These are phyloP conservation scores for Danionella cerebrum DNA, from an alignment of 2,113 vertebrate genomes.

Conservation along the genomic window DNA sequence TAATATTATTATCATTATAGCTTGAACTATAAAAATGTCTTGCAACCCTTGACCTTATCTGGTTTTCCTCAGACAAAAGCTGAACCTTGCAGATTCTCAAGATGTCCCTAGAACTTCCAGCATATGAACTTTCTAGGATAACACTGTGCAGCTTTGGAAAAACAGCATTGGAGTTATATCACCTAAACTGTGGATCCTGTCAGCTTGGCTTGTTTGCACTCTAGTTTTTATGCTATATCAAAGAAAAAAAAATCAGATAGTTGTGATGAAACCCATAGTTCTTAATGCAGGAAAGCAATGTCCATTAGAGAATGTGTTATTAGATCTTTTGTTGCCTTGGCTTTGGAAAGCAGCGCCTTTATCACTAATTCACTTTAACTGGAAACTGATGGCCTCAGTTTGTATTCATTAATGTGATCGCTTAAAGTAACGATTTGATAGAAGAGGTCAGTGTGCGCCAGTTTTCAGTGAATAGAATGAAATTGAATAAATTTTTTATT, in stretches of 20 bases:
- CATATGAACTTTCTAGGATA: conserved; percentile 41
- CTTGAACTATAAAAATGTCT: no score
- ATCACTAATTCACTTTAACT: conserved; percentile 32
- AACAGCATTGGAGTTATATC: conserved; percentile 12
- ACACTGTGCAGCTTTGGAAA: not conserved
- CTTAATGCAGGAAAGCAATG: not conserved
- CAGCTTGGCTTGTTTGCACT: not conserved
- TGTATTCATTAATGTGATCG: not conserved
- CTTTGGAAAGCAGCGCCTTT: conserved; percentile 11
- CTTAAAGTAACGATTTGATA: not conserved
- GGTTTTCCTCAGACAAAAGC: conserved; percentile 77
- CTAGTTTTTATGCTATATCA: not conserved
- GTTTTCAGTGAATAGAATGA: not conserved
- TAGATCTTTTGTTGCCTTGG: conserved; percentile 14
- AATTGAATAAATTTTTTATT: conserved; percentile 4
- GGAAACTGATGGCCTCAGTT: not conserved
- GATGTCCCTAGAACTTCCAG: conserved; percentile 77
- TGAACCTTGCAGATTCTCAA: conserved; percentile 88
- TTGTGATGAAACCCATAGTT: not conserved
- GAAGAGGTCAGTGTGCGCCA: not conserved
- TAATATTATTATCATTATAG: no score
- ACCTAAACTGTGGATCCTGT: conserved; percentile 2
- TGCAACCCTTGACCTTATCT: conserved; percentile 59
- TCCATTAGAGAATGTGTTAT: not conserved
- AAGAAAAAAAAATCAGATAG: conserved; percentile 1